Evolutionary conservation across 2,888 invertebrate genomes (phyloP).

Genomic region (Bembecia ichneumoniformis): DNA sequence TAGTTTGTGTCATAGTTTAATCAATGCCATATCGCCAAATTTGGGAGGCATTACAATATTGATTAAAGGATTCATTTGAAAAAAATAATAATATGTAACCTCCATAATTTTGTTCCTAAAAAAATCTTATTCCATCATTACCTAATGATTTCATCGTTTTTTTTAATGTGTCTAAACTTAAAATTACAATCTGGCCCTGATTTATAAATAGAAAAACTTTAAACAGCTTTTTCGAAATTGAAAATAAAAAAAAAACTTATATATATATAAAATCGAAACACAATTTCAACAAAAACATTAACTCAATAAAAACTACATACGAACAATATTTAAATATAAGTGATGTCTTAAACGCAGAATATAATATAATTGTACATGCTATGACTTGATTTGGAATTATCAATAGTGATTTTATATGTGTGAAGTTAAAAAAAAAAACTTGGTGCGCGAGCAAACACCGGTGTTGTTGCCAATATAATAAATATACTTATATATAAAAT

Average conservation of each 20-base stretch:
- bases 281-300: constrained; percentile 4
- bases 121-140: too few relatives aligned
- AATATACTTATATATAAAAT: constrained; percentile 19
- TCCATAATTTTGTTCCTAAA: too few relatives aligned
- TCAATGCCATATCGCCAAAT: too few relatives aligned
- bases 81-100: too few relatives aligned
- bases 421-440: background rate
- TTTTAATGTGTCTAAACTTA: too few relatives aligned
- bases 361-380: constrained; percentile 31
- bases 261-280: constrained; percentile 16
- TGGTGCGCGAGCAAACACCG: constrained; percentile 7
- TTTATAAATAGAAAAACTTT: too few relatives aligned
- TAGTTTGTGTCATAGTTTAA: too few relatives aligned
- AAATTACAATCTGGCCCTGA: too few relatives aligned
- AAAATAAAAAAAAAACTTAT: constrained; percentile 1
- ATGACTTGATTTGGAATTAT: background rate
- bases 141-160: too few relatives aligned
- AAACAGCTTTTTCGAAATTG: too few relatives aligned
- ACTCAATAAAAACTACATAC: background rate
- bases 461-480: constrained; percentile 16
- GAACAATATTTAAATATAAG: background rate
- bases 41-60: too few relatives aligned
- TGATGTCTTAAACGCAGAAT: background rate
- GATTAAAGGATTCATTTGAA: too few relatives aligned
- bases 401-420: background rate